Conservation (phyloP, 2,797 vertebrate species). For the Cirrhinus molitorella region DNA sequence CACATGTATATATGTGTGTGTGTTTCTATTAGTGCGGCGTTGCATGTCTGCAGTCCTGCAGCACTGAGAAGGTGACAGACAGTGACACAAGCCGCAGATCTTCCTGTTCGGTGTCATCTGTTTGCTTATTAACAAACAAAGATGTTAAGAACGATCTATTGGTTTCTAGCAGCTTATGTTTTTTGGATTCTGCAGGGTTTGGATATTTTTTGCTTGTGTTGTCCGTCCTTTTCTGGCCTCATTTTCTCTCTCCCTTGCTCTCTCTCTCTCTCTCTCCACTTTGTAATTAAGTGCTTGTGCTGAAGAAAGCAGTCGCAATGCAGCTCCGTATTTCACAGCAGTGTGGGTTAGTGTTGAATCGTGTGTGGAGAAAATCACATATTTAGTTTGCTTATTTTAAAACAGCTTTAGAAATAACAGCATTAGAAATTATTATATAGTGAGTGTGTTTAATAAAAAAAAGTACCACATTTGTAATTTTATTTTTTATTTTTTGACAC, state of each 20-base stretch:
- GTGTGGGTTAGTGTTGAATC: conserved; percentile 30
- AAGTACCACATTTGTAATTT: neutral
- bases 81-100: neutral
- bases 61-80: conserved; percentile 36
- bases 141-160: too few species aligned
- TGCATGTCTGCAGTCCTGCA: conserved; percentile 39
- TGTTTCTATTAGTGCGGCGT: neutral
- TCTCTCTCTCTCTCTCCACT: conserved; percentile 3
- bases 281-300: conserved; percentile 67
- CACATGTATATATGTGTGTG: neutral
- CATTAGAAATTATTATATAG: neutral
- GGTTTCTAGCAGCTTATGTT: neutral
- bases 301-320: conserved; percentile 69
- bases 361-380: neutral
- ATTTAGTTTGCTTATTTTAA: neutral
- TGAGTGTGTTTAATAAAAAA: neutral
- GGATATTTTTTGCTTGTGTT: neutral
- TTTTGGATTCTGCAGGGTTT: neutral
- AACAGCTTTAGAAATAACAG: neutral
- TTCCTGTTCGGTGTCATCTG: neutral
- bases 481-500: neutral
- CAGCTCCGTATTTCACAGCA: conserved; percentile 67
- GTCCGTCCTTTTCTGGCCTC: neutral
- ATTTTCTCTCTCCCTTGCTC: conserved; percentile 9
- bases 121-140: neutral